A percentile compares a stretch with the other conserved stretches of the same genome.
phyloP scores from a whole-genome alignment of 2,113 vertebrate species.

The Pomatostomus ruficeps region DNA sequence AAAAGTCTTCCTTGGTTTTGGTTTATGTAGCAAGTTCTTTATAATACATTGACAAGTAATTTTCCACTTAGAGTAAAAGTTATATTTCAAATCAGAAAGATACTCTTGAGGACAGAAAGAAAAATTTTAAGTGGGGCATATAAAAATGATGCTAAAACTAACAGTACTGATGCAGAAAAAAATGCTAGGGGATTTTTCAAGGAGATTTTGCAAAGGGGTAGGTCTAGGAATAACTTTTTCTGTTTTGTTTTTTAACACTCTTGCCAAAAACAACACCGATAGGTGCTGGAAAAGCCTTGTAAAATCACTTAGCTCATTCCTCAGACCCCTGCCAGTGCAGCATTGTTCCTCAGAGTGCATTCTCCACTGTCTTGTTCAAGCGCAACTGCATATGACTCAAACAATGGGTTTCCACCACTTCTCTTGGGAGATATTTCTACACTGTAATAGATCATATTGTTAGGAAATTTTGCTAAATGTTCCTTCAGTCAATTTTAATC shows the following conservation, averaged over 20 bases:
- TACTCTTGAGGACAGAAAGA: neutral
- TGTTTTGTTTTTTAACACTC: neutral
- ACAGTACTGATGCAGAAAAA: neutral
- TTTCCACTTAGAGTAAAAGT: neutral
- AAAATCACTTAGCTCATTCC: neutral
- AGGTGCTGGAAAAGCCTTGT: neutral
- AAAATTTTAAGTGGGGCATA: neutral
- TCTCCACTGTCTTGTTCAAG: neutral
- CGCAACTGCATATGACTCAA: neutral
- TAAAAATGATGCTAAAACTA: neutral
- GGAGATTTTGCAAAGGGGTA: neutral
- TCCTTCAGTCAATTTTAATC: neutral
- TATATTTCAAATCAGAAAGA: neutral
- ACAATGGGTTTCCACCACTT: neutral
- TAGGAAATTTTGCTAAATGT: neutral
- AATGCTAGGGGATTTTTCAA: neutral
- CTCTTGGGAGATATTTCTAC: neutral
- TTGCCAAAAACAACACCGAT: neutral
- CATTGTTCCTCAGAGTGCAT: neutral
- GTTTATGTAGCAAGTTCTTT: neutral
- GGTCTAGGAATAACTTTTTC: neutral
- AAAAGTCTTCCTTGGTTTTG: neutral
- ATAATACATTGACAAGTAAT: neutral
- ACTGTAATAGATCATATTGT: neutral
- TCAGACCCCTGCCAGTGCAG: neutral